Evolutionary conservation across 2,888 invertebrate genomes (phyloP).

Genomic region (Gymnocheta viridis): DNA sequence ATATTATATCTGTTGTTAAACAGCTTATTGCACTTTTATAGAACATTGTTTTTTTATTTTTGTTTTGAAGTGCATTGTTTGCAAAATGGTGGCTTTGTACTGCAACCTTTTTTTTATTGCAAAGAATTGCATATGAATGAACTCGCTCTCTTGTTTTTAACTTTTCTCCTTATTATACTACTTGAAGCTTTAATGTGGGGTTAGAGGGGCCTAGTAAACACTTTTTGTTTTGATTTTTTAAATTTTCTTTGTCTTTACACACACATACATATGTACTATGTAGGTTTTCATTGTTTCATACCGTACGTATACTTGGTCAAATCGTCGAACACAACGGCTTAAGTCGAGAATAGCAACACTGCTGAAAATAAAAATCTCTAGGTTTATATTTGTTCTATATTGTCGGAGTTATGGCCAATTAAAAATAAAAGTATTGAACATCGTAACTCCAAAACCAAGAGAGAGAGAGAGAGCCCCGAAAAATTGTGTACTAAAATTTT

Average conservation of each 20-base stretch:
- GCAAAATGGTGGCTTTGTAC: slow-evolving; percentile 60
- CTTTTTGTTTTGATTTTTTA: slow-evolving; percentile 32
- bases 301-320: too few species aligned
- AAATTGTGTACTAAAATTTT: too few species aligned
- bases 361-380: too few species aligned
- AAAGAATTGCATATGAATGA: neutral
- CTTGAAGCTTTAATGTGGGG: neutral
- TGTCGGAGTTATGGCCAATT: too few species aligned
- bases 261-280: too few species aligned
- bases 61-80: slow-evolving; percentile 44
- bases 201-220: neutral
- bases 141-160: neutral
- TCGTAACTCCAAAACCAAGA: too few species aligned
- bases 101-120: slow-evolving; percentile 37
- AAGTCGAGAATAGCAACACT: too few species aligned
- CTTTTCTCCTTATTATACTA: neutral
- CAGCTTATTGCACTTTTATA: slow-evolving; percentile 63
- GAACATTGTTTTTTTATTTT: neutral
- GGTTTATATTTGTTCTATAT: too few species aligned
- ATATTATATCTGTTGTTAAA: slow-evolving; percentile 53
- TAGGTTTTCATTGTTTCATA: too few species aligned
- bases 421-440: too few species aligned
- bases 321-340: too few species aligned
- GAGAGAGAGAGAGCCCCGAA: too few species aligned
- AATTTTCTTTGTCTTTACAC: slow-evolving; percentile 23